Percentiles rank a stretch among this genome's conserved stretches.
Conservation (phyloP, 2,888 invertebrate species). For the Parnassius smintheus region DNA sequence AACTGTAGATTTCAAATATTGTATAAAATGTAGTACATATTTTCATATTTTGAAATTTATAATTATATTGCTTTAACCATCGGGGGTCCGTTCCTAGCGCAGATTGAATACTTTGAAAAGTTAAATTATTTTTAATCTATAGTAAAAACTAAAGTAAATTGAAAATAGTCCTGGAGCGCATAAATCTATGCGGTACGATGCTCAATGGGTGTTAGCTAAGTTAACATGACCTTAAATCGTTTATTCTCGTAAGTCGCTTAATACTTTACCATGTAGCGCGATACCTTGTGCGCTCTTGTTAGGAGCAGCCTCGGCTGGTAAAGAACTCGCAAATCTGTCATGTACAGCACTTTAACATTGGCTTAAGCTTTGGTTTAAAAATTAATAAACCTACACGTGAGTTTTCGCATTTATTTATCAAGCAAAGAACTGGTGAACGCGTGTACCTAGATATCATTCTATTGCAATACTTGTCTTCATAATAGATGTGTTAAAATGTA, state of each 20-base stretch:
- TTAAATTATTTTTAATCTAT: too few species aligned
- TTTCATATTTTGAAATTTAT: too few species aligned
- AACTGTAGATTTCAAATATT: too few species aligned
- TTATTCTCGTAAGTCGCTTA: constrained; percentile 29
- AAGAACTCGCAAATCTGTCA: constrained; percentile 47
- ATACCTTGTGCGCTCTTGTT: constrained; percentile 39
- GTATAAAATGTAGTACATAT: too few species aligned
- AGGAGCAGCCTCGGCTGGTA: constrained; percentile 37
- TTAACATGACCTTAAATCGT: constrained; percentile 28
- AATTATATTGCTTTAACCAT: too few species aligned
- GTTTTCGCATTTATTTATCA: too few species aligned
- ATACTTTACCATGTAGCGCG: constrained; percentile 24
- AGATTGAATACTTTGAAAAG: too few species aligned
- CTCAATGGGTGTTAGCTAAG: constrained; percentile 27
- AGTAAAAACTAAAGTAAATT: background rate
- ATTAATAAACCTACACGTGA: constrained; percentile 16
- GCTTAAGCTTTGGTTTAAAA: constrained; percentile 21
- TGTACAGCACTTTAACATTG: constrained; percentile 36
- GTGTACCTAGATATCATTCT: too few species aligned
- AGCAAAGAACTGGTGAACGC: too few species aligned
- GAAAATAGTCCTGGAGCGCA: constrained; percentile 11
- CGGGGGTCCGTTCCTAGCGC: too few species aligned
- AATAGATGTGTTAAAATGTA: too few species aligned
- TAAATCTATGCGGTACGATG: constrained; percentile 25
- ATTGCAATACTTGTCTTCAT: too few species aligned